Evolutionary conservation across 2,888 invertebrate genomes (phyloP).

Genomic region (Drosophila mayaguana): DNA sequence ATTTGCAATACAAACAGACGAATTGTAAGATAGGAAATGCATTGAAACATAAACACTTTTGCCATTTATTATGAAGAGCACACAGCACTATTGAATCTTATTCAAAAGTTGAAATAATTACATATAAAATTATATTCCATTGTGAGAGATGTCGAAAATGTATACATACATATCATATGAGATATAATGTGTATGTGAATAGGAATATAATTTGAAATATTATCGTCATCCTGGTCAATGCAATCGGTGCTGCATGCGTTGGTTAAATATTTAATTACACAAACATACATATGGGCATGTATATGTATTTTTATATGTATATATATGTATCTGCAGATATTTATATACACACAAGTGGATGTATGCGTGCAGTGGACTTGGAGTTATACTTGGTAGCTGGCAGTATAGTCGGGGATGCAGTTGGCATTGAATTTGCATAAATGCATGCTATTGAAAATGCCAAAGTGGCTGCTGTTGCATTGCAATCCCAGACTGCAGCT

Average conservation of each 20-base stretch:
- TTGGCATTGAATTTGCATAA: constrained; percentile 71
- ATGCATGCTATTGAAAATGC: constrained; percentile 67
- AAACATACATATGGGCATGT: background rate
- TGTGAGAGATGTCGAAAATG: background rate
- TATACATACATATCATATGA: background rate
- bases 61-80: background rate
- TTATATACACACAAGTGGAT: background rate
- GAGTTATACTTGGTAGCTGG: constrained; percentile 15
- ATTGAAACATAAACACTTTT: background rate
- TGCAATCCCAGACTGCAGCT: constrained; percentile 31
- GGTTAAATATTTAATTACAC: background rate
- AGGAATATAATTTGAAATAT: constrained; percentile 31
- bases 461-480: constrained; percentile 61
- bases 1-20: background rate
- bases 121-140: background rate
- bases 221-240: constrained; percentile 36
- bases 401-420: constrained; percentile 40
- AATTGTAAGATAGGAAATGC: background rate
- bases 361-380: background rate
- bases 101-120: background rate
- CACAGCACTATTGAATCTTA: background rate
- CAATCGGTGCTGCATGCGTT: background rate
- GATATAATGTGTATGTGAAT: background rate
- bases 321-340: background rate
- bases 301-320: background rate